Evolutionary conservation across 1,140 invertebrate species (phyloP).

Genomic region (Cataglyphis hispanica): DNA sequence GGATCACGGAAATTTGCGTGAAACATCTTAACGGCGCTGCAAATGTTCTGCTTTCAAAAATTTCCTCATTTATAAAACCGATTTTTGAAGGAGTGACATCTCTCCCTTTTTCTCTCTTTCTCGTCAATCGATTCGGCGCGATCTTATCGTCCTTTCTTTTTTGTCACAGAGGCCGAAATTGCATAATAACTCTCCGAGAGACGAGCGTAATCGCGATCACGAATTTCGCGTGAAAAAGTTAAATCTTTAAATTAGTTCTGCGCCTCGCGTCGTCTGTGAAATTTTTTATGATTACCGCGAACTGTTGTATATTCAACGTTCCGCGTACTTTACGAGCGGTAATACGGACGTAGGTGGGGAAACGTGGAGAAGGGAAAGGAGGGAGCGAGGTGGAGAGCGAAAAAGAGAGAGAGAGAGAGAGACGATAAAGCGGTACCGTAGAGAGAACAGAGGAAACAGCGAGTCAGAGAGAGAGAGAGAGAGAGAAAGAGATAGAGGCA

Average conservation of each 20-base stretch:
- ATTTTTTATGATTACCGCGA: slow-evolving; percentile 63
- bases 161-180: slow-evolving; percentile 25
- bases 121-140: slow-evolving; percentile 14
- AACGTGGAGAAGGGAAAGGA: slow-evolving; percentile 18
- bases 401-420: slow-evolving; percentile 7
- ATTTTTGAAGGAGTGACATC: background rate
- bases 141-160: background rate
- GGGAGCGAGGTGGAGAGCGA: background rate
- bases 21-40: background rate
- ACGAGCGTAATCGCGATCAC: slow-evolving; percentile 29
- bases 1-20: slow-evolving; percentile 17
- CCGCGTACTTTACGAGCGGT: slow-evolving; percentile 53
- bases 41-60: too few relatives aligned
- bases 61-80: background rate
- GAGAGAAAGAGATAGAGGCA: background rate
- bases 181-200: slow-evolving; percentile 41
- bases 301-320: slow-evolving; percentile 63
- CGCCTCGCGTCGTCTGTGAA: slow-evolving; percentile 43
- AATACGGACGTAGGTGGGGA: slow-evolving; percentile 34
- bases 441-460: background rate
- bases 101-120: too few relatives aligned
- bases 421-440: background rate
- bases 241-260: slow-evolving; percentile 54
- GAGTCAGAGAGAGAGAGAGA: background rate
- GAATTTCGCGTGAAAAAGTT: slow-evolving; percentile 33